Conservation (phyloP, 1,140 invertebrate species). For the Teleopsis dalmanni region DNA sequence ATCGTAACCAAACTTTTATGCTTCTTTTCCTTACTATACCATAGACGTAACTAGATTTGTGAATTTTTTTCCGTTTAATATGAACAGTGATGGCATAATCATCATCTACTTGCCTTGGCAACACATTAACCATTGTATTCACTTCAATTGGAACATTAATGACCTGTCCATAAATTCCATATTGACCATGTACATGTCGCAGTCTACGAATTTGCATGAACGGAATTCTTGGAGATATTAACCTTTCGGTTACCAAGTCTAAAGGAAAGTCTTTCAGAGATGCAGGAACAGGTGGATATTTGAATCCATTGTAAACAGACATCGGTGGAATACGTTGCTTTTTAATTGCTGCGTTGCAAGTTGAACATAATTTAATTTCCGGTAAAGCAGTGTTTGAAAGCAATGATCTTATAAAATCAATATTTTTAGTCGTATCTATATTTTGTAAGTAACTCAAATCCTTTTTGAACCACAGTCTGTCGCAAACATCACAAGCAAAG, state of each 20-base stretch:
- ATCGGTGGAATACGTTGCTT: too few relatives aligned
- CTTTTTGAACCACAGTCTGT: conserved; percentile 24
- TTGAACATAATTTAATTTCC: conserved; percentile 16
- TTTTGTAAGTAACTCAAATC: conserved; percentile 15
- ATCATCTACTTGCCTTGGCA: conserved; percentile 26
- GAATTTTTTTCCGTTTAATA: conserved; percentile 25
- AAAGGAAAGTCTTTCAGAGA: too few relatives aligned
- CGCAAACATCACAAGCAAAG: conserved; percentile 19
- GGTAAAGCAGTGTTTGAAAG: conserved; percentile 11
- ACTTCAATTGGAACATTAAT: too few relatives aligned
- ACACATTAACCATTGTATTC: conserved; percentile 18
- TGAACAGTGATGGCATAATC: conserved; percentile 26
- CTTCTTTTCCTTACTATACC: conserved; percentile 5
- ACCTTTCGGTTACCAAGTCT: too few relatives aligned
- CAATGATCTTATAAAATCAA: conserved; percentile 18
- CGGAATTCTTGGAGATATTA: too few relatives aligned
- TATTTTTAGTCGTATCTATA: conserved; percentile 11
- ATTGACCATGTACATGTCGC: too few relatives aligned
- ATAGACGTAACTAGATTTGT: conserved; percentile 15
- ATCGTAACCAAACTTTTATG: conserved; percentile 2
- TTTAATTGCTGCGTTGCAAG: too few relatives aligned
- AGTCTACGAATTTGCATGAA: too few relatives aligned
- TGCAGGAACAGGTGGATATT: too few relatives aligned
- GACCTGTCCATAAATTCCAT: too few relatives aligned
- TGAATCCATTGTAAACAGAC: too few relatives aligned